Evolutionary conservation across 2,113 vertebrate genomes (phyloP).

Genomic region (Manacus vitellinus): DNA sequence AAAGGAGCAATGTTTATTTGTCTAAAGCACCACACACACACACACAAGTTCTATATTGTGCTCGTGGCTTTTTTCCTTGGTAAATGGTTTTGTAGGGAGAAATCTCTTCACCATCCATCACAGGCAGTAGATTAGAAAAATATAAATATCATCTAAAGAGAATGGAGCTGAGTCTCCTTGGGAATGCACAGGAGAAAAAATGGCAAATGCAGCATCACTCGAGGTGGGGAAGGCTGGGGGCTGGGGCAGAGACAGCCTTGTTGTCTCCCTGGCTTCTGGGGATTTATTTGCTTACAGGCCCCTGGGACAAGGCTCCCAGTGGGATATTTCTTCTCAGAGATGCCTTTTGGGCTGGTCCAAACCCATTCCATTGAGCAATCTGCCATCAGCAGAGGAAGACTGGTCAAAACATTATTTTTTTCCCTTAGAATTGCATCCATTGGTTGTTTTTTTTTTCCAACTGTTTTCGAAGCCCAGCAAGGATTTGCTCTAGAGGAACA

Average conservation of each 20-base stretch:
- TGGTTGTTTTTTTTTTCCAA: not conserved
- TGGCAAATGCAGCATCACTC: not conserved
- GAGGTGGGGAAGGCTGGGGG: not conserved
- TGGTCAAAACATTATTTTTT: not conserved
- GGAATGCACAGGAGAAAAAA: not conserved
- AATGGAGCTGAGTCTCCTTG: not conserved
- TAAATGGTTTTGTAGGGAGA: constrained; percentile 48
- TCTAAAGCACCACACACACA: not conserved
- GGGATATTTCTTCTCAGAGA: not conserved
- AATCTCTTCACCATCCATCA: constrained; percentile 29
- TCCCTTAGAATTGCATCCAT: not conserved
- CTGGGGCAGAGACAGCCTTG: not conserved
- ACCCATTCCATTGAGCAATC: not conserved
- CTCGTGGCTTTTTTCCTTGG: constrained; percentile 40
- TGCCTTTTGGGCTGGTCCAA: not conserved
- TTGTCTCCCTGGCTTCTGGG: not conserved
- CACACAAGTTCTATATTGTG: not conserved
- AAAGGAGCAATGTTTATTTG: constrained; percentile 25
- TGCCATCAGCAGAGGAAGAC: not conserved
- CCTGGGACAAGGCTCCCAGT: not conserved
- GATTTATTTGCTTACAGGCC: not conserved
- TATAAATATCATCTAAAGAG: constrained; percentile 41
- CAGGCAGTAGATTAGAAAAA: constrained; percentile 30
- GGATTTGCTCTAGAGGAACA: not conserved
- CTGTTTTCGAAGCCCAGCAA: not conserved